Evolutionary conservation across 2,888 invertebrate genomes (phyloP), one percentile per base, ranked within the genome.

Genomic region (Ommatoiulus sabulosus): DNA sequence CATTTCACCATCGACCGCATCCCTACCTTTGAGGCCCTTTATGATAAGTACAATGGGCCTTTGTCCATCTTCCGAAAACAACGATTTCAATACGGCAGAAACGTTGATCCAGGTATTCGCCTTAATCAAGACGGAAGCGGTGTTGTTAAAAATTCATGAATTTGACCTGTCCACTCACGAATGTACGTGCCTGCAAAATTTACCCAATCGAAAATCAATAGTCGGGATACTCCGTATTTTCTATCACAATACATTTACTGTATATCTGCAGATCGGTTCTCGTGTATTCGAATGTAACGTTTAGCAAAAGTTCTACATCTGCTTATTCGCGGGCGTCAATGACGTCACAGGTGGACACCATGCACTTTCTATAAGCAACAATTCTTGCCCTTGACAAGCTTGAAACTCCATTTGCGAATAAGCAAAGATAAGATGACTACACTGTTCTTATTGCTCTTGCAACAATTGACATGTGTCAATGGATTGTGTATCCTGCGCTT

Each of bases 21-120:
- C 80, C 80, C 24, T 80, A 24, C 35, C 80, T 80, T 80, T 80
- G 80, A 35, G 35, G 35, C 35, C 80, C 80, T 80, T 80, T 80
- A 24, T 80, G 24, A 6, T 20, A 10, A 4, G 20, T 6, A 72
- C 72, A 72, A 72, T 72, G 20, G 72, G 35, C 35, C 35, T 80
- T 80, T 80, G 80, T 80, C 80, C 80, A 80, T 80, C 80, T 35
- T 35, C 80, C 80, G 80, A 80, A 80, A 80, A 80, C 80, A 80
- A 80, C 57, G 12, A n/a, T 35, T 35, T 80, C 12, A n/a, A 20
- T 35, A 35, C 20, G 72, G 72, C 10, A 24, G 10, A 10, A 24
- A n/a, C 7, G 12, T 24, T 80, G 35, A 80, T 80, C 4, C 80
- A 52, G 15, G 15, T 52, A 52, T 52, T 12, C 52, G 15, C 52